phyloP scores from a whole-genome alignment of 1,140 invertebrate species.

The Agrypnia vestita region DNA sequence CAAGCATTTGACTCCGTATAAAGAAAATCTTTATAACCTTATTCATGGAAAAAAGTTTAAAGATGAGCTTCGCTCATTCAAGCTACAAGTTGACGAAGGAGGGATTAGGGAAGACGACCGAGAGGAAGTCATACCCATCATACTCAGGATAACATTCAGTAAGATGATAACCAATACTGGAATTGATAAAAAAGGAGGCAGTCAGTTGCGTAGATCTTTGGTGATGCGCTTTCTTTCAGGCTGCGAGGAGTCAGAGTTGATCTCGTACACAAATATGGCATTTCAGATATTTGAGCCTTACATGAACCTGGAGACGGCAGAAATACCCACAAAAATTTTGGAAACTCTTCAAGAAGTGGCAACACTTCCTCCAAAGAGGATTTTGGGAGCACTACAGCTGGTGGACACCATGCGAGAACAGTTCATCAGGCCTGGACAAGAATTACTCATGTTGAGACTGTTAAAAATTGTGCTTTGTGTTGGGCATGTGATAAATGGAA shows the following conservation, averaged over 20 bases:
- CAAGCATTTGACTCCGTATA: constrained; percentile 83
- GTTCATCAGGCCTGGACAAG: constrained; percentile 84
- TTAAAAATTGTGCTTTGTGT: constrained; percentile 83
- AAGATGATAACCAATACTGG: constrained; percentile 89
- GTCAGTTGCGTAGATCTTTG: constrained; percentile 80
- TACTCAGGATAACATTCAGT: constrained; percentile 91
- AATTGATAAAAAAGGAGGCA: constrained; percentile 81
- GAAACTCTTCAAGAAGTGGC: constrained; percentile 75
- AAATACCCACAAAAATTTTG: constrained; percentile 70
- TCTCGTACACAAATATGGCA: constrained; percentile 87
- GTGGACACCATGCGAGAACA: constrained; percentile 88
- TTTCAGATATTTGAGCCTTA: constrained; percentile 83
- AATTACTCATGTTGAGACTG: constrained; percentile 79
- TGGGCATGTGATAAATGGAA: constrained; percentile 75
- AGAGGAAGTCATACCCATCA: constrained; percentile 82
- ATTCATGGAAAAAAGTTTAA: constrained; percentile 92
- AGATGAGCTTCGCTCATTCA: constrained; percentile 86
- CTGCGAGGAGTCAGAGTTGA: constrained; percentile 84
- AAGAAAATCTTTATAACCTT: constrained; percentile 82
- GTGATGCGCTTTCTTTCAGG: constrained; percentile 90
- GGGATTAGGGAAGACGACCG: constrained; percentile 83
- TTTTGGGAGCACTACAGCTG: constrained; percentile 85
- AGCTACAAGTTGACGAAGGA: constrained; percentile 81
- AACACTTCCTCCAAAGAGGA: constrained; percentile 80
- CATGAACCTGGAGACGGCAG: constrained; percentile 71